Evolutionary conservation across 2,797 vertebrate genomes (phyloP).

Genomic region (Hoplostethus mediterraneus): DNA sequence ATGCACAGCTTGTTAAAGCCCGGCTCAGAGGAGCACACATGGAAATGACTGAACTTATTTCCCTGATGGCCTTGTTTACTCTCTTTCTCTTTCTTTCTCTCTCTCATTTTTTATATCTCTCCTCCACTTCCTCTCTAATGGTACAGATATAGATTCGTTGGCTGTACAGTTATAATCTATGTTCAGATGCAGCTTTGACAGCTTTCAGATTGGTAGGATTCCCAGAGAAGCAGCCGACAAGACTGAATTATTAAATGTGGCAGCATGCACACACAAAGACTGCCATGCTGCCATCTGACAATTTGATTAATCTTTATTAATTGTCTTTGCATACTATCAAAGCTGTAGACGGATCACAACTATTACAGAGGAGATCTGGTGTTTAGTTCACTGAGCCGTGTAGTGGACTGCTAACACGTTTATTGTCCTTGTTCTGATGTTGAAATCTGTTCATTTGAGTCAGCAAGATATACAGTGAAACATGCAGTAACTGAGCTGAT

Average conservation of each 20-base stretch:
- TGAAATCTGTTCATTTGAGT: background rate
- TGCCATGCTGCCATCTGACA: too few species aligned
- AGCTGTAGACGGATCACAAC: background rate
- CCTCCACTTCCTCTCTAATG: constrained; percentile 31
- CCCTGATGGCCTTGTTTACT: constrained; percentile 72
- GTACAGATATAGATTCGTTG: constrained; percentile 41
- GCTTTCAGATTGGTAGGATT: constrained; percentile 16
- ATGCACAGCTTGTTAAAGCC: constrained; percentile 76
- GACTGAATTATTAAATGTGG: background rate
- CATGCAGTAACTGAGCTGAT: too few species aligned
- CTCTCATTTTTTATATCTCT: constrained; percentile 24
- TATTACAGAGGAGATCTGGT: background rate
- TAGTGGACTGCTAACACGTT: background rate
- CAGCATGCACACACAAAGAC: background rate
- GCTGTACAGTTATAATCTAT: background rate
- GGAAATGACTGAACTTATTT: constrained; percentile 80
- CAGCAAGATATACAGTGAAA: background rate
- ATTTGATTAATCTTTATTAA: background rate
- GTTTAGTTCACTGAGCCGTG: background rate
- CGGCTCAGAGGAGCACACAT: constrained; percentile 58
- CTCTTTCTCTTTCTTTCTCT: constrained; percentile 7
- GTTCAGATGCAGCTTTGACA: background rate
- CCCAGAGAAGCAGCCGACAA: background rate
- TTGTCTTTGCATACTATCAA: background rate
- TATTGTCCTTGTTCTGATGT: background rate